Evolutionary conservation across 2,113 vertebrate genomes (phyloP), one percentile per base, ranked within the genome.

Genomic region (Cricetomys ansorgei): DNA sequence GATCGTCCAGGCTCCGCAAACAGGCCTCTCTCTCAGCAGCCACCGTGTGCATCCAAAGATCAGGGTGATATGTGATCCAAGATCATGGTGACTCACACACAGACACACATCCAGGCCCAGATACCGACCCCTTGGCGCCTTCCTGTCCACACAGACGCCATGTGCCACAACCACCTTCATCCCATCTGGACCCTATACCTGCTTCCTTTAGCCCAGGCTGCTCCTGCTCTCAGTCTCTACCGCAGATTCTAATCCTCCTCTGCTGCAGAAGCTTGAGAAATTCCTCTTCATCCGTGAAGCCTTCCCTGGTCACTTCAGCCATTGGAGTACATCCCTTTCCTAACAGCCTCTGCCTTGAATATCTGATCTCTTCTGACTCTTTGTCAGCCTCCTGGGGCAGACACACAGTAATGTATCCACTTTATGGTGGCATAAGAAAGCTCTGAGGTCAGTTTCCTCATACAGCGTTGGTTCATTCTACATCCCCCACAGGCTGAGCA

Each of bases 51-150:
- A 19, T 57, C 40, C 31, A 64, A 40, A 57, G 15, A 43, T 29
- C 57, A 65, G n/a, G 62, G 7, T 85, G 43, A 37, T 4, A 27
- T 37, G 9, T 50, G 16, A 50, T 0, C 67, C 64, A 76, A 69
- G 69, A 5, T 43, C 40, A 1, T 0, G 43, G 21, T 0, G 4
- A 57, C 1, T 25, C 70, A 48, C 57, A 45, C 48, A 5, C 9
- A 25, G 89, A 84, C 0, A 0, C 7, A 27, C 29, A 0, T 4
- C 4, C 5, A 27, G 12, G 16, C 17, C 5, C 77, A 29, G 40
- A 9, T 0, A 3, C 50, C 1, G 29, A 73, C 23, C 57, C 59
- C 40, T 31, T 3, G 17, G 11, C 37, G 67, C 29, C 77, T 65
- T 10, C 45, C 57, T 62, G 45, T 62, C n/a, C 1, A 37, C 17